Conservation (phyloP, 64 coral and sea anemone genomes). For the Stylophora pistillata region DNA sequence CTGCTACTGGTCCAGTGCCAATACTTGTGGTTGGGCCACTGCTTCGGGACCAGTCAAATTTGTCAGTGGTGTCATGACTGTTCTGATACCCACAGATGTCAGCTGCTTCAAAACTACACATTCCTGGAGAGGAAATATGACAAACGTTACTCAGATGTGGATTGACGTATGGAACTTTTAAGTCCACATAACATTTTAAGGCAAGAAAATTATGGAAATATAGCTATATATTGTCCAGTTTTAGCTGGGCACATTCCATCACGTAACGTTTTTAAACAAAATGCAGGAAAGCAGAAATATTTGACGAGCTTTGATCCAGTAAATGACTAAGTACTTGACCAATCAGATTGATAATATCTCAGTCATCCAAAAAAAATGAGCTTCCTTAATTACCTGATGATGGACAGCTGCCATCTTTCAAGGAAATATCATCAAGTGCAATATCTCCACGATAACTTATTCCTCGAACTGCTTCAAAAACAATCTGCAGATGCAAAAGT, state of each 20-base stretch:
- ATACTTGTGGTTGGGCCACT: constrained; percentile 67
- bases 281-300: no score
- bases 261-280: no score
- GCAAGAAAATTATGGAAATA: no score
- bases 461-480: constrained; percentile 85
- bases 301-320: no score
- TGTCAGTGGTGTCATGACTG: constrained; percentile 33
- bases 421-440: constrained; percentile 91
- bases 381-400: constrained; percentile 61
- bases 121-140: constrained; percentile 36
- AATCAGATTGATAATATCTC: no score
- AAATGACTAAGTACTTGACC: no score
- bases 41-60: constrained; percentile 67
- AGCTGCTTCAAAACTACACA: constrained; percentile 87
- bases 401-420: constrained; percentile 90
- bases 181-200: no score
- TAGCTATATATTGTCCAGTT: no score
- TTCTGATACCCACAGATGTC: constrained; percentile 75
- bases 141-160: background rate
- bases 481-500: constrained; percentile 49
- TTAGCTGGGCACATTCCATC: no score
- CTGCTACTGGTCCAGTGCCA: constrained; percentile 76
- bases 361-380: no score
- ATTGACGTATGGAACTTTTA: no score
- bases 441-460: constrained; percentile 85